phyloP scores from a whole-genome alignment of 2,113 vertebrate species.

The Channa maculata region DNA sequence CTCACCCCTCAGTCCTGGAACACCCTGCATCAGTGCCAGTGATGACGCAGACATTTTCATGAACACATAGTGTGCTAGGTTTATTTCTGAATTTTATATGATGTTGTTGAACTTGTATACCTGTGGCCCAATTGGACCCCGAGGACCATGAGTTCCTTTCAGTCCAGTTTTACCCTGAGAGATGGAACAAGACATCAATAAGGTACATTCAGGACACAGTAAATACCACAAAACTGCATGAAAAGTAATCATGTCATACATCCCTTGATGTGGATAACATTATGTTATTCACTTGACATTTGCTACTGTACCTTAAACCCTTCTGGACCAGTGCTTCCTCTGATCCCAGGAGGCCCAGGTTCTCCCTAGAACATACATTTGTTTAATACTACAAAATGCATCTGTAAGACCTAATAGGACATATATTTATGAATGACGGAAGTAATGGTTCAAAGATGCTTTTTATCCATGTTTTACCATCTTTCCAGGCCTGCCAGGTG shows the following conservation, averaged over 20 bases:
- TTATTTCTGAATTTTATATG: background rate
- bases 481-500: slow-evolving; percentile 67
- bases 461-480: slow-evolving; percentile 50
- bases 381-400: slow-evolving; percentile 2
- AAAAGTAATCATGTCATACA: too few species aligned
- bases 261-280: background rate
- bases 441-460: background rate
- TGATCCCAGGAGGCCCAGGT: slow-evolving; percentile 70
- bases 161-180: slow-evolving; percentile 74
- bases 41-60: background rate
- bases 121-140: slow-evolving; percentile 76
- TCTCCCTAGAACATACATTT: slow-evolving; percentile 64
- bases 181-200: background rate
- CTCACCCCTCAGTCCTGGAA: slow-evolving; percentile 74
- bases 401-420: background rate
- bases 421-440: background rate
- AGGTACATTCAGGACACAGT: background rate
- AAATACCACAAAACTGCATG: background rate
- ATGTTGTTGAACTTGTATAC: slow-evolving; percentile 43
- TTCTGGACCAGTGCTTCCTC: slow-evolving; percentile 64
- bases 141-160: slow-evolving; percentile 67
- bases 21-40: slow-evolving; percentile 66
- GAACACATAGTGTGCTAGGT: background rate
- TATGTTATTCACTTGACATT: background rate
- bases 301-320: slow-evolving; percentile 73